These are phyloP conservation scores for Idris sp. DNA, from an alignment of 1,140 invertebrate species.

Conservation along the genomic window DNA sequence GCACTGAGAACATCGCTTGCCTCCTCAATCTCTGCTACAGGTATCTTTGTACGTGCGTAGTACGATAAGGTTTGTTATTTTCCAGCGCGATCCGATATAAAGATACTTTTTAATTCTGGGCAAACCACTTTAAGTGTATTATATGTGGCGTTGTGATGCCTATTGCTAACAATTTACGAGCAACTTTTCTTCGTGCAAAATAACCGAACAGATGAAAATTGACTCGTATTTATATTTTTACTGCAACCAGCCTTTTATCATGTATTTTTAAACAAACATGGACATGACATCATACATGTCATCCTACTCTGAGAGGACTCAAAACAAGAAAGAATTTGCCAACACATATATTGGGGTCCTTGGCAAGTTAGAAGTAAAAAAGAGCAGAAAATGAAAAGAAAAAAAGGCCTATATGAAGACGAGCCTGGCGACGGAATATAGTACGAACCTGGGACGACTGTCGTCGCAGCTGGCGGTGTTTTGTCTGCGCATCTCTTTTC, in stretches of 20 bases:
- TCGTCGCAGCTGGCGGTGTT: constrained; percentile 59
- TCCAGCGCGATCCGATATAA: constrained; percentile 47
- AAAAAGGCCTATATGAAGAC: constrained; percentile 49
- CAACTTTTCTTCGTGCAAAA: constrained; percentile 17
- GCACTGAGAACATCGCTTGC: constrained; percentile 18
- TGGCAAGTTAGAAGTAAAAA: constrained; percentile 17
- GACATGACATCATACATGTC: constrained; percentile 27
- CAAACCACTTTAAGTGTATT: constrained; percentile 33
- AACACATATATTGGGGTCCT: constrained; percentile 59
- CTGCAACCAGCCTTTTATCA: not conserved
- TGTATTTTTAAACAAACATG: constrained; percentile 29
- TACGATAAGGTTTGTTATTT: constrained; percentile 60
- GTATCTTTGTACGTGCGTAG: constrained; percentile 54
- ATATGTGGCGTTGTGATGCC: constrained; percentile 23
- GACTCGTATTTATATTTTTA: not conserved
- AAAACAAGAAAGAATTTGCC: constrained; percentile 52
- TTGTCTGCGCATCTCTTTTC: constrained; percentile 47
- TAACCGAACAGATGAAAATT: constrained; percentile 6
- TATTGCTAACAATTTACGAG: constrained; percentile 36
- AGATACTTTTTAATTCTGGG: constrained; percentile 53
- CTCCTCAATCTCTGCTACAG: constrained; percentile 44
- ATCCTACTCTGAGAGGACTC: constrained; percentile 38
- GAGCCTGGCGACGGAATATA: constrained; percentile 50
- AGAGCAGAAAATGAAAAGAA: constrained; percentile 54
- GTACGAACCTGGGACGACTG: constrained; percentile 43